These are phyloP conservation scores for Hydrophis major DNA, from an alignment of 2,797 vertebrate species.

Conservation along the genomic window DNA sequence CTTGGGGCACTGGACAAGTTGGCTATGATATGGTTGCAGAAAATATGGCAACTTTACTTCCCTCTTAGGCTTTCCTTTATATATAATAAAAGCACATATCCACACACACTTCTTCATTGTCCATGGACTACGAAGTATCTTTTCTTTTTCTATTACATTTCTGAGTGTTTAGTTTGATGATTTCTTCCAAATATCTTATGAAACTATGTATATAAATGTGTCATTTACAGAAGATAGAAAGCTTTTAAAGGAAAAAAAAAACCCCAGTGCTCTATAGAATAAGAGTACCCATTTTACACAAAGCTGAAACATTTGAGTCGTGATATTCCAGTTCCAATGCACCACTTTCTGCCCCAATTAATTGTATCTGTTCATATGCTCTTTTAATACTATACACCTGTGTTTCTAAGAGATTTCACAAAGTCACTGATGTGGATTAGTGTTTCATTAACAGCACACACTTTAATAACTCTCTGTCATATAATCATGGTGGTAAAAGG, in stretches of 20 bases:
- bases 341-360: conserved; percentile 17
- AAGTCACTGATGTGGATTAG: conserved; percentile 40
- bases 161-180: background rate
- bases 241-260: background rate
- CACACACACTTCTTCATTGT: background rate
- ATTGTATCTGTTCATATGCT: conserved; percentile 7
- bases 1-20: background rate
- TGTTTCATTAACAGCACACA: conserved; percentile 34
- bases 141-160: background rate
- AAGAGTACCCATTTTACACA: background rate
- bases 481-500: conserved; percentile 21
- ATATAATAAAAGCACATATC: background rate
- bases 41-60: background rate
- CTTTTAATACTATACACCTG: conserved; percentile 1
- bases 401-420: conserved; percentile 23
- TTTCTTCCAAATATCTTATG: background rate
- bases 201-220: background rate
- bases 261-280: background rate
- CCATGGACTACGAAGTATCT: background rate
- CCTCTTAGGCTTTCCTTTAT: background rate
- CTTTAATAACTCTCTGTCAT: conserved; percentile 33
- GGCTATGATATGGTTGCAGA: background rate
- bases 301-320: background rate
- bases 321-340: conserved; percentile 25
- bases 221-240: background rate